Conservation (phyloP, 2,888 invertebrate genomes). For the Ichneumoninae sp. region DNA sequence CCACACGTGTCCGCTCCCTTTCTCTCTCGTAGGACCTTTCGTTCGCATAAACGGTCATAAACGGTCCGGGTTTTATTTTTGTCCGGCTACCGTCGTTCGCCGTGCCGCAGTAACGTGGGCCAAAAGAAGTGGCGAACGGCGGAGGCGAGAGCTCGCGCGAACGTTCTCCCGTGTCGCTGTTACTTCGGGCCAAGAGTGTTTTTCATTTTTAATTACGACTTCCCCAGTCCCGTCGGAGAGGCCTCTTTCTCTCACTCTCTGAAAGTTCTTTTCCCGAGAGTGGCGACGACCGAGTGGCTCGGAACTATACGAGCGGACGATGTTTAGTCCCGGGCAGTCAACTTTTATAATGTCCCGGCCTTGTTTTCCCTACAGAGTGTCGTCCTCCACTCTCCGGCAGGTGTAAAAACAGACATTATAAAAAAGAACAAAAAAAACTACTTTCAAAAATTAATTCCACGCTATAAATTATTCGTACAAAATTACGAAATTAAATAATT, state of each 20-base stretch:
- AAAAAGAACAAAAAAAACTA: neutral
- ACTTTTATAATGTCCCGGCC: constrained; percentile 44
- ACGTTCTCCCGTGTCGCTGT: constrained; percentile 2
- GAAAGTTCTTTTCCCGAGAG: constrained; percentile 59
- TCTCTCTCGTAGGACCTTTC: constrained; percentile 7
- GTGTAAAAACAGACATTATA: constrained; percentile 28
- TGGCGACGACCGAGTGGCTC: constrained; percentile 1
- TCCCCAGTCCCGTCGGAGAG: constrained; percentile 19
- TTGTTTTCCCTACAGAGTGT: constrained; percentile 40
- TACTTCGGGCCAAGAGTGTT: constrained; percentile 49
- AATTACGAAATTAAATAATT: neutral
- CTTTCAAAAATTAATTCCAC: neutral
- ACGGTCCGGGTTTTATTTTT: constrained; percentile 41
- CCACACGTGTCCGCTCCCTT: neutral
- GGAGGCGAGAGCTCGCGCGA: constrained; percentile 21
- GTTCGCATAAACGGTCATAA: constrained; percentile 35
- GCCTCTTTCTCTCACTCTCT: neutral
- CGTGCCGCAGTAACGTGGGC: neutral
- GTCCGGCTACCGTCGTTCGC: constrained; percentile 6
- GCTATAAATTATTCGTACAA: neutral
- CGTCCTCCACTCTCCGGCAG: constrained; percentile 36
- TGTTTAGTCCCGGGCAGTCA: constrained; percentile 24
- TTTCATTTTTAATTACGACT: constrained; percentile 74
- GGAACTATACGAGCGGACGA: constrained; percentile 32
- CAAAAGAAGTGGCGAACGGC: neutral